Conservation (phyloP, 2,113 vertebrate species). For the Anguilla rostrata region DNA sequence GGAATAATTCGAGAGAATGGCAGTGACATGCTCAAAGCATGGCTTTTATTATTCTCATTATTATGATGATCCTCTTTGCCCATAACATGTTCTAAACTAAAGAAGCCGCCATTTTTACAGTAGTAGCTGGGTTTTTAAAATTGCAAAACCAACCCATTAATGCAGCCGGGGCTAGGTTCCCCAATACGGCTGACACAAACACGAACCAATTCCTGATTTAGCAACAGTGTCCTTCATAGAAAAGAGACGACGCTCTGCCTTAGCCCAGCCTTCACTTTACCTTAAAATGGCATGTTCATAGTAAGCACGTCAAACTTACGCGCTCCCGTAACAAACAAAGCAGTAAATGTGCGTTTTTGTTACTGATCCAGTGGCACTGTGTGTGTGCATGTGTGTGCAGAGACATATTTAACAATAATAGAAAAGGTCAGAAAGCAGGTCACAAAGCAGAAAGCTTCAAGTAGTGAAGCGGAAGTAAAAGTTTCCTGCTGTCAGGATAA, state of each 20-base stretch:
- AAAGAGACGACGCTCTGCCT: not conserved
- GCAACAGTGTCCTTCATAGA: not conserved
- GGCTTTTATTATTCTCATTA: too few species aligned
- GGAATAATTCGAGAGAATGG: too few species aligned
- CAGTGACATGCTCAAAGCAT: too few species aligned
- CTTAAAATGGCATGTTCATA: too few species aligned
- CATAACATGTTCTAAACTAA: too few species aligned
- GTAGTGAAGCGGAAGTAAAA: not conserved
- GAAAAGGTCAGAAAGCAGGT: not conserved
- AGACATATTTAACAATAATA: not conserved
- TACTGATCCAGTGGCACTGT: not conserved
- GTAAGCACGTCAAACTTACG: too few species aligned
- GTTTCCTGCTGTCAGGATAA: not conserved
- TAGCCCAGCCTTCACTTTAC: not conserved
- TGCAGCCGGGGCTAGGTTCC: not conserved
- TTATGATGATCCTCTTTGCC: too few species aligned
- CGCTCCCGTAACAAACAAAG: too few species aligned
- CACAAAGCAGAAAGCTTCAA: not conserved
- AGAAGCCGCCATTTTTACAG: too few species aligned
- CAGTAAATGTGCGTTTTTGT: not conserved
- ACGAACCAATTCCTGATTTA: not conserved
- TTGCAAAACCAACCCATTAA: too few species aligned
- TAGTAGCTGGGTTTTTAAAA: too few species aligned
- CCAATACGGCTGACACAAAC: not conserved
- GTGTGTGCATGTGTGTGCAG: not conserved